Evolutionary conservation across 53 echinoderm and acorn worm genomes (phyloP).

Genomic region (Echinometra lucunter): DNA sequence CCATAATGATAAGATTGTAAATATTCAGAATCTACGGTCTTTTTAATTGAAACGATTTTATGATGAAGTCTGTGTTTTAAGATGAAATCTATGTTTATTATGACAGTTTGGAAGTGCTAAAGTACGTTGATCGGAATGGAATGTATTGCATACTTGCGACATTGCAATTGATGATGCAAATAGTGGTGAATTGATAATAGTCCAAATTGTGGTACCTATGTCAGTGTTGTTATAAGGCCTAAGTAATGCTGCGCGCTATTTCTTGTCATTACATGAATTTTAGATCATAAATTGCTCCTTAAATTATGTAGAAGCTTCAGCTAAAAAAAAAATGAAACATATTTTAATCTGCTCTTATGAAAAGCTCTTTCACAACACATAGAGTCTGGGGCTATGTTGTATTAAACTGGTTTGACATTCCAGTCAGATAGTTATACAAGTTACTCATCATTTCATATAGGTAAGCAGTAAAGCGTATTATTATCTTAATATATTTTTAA

Average conservation of each 20-base stretch:
- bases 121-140: not conserved
- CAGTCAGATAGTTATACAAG: not conserved
- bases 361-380: not conserved
- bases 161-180: not conserved
- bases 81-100: not conserved
- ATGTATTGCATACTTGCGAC: not conserved
- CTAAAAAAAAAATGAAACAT: not conserved
- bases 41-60: not conserved
- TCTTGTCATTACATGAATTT: not conserved
- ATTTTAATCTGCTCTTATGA: not conserved
- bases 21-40: not conserved
- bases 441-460: not conserved
- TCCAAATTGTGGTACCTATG: not conserved
- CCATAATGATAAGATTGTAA: no score
- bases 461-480: constrained; percentile 5
- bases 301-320: not conserved
- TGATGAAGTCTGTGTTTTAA: not conserved
- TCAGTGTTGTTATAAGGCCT: not conserved
- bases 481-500: not conserved
- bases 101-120: not conserved
- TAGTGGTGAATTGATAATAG: not conserved
- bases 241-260: constrained; percentile 14
- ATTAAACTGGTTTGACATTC: constrained; percentile 1
- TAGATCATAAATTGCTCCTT: not conserved
- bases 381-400: not conserved